Percentiles rank a stretch among this genome's conserved stretches.
These are phyloP conservation scores for Abscondita cerata DNA, from an alignment of 2,888 invertebrate genomes.

Conservation along the genomic window DNA sequence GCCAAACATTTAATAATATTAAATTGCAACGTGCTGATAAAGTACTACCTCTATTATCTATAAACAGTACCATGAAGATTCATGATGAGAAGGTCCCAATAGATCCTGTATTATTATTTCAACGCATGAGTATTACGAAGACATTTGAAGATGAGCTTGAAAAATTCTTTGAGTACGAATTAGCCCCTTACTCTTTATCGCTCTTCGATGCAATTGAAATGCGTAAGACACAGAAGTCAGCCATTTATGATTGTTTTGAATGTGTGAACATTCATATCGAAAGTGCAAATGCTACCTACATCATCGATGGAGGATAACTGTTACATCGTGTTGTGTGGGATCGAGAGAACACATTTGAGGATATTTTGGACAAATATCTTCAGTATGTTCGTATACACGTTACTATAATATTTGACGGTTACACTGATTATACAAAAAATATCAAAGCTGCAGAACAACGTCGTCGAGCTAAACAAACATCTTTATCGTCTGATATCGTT, in stretches of 20 bases:
- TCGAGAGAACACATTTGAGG: conserved; percentile 29
- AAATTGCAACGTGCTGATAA: conserved; percentile 26
- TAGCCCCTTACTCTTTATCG: background rate
- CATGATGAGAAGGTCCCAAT: background rate
- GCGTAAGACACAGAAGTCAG: background rate
- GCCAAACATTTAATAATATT: background rate
- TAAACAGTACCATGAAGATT: background rate
- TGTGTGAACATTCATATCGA: conserved; percentile 34
- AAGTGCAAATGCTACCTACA: background rate
- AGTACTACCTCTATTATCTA: conserved; percentile 41
- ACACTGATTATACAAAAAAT: conserved; percentile 45
- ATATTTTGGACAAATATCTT: conserved; percentile 34
- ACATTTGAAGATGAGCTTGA: no score
- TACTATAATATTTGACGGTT: conserved; percentile 45
- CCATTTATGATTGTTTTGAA: background rate
- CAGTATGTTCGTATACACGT: conserved; percentile 41
- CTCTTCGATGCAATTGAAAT: background rate
- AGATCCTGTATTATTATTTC: no score
- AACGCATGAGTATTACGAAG: no score
- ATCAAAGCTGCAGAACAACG: no score
- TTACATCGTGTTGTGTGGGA: conserved; percentile 45
- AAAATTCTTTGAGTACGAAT: no score
- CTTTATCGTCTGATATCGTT: conserved; percentile 43
- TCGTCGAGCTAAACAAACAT: conserved; percentile 40
- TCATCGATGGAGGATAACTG: no score